Conservation (phyloP, 2,888 invertebrate species). For the Aphrophora alni region DNA sequence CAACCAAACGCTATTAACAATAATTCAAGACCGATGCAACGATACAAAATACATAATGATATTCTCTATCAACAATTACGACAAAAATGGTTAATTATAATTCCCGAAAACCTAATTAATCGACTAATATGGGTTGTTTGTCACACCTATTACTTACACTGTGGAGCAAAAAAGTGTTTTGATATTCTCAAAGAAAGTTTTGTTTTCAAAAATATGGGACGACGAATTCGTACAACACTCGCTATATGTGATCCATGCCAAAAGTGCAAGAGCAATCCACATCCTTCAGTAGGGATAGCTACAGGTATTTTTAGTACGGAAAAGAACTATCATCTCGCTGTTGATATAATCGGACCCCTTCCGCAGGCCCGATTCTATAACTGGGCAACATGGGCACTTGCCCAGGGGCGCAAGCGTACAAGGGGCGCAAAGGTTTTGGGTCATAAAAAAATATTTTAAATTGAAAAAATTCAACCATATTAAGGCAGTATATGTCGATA, state of each 20-base stretch:
- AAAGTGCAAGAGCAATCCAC: not conserved
- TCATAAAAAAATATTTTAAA: too few species aligned
- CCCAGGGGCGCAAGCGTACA: too few species aligned
- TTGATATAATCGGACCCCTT: slow-evolving; percentile 7
- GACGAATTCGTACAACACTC: not conserved
- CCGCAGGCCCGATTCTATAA: too few species aligned
- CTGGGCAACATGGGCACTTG: too few species aligned
- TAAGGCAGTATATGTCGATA: too few species aligned
- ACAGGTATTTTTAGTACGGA: not conserved
- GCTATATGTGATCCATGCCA: not conserved
- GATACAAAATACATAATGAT: not conserved
- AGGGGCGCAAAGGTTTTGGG: too few species aligned
- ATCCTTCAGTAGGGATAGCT: not conserved
- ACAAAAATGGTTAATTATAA: not conserved
- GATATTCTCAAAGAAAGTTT: not conserved
- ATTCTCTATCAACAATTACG: not conserved
- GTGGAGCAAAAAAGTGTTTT: slow-evolving; percentile 21
- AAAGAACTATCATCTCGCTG: slow-evolving; percentile 2
- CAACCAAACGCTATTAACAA: too few species aligned
- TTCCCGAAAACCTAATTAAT: not conserved
- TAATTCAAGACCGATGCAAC: not conserved
- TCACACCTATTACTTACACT: not conserved
- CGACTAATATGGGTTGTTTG: not conserved
- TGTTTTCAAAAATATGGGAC: slow-evolving; percentile 13
- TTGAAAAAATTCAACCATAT: too few species aligned